phyloP scores from a whole-genome alignment of 2,888 invertebrate species.

The Scaptomyza polygonia region DNA sequence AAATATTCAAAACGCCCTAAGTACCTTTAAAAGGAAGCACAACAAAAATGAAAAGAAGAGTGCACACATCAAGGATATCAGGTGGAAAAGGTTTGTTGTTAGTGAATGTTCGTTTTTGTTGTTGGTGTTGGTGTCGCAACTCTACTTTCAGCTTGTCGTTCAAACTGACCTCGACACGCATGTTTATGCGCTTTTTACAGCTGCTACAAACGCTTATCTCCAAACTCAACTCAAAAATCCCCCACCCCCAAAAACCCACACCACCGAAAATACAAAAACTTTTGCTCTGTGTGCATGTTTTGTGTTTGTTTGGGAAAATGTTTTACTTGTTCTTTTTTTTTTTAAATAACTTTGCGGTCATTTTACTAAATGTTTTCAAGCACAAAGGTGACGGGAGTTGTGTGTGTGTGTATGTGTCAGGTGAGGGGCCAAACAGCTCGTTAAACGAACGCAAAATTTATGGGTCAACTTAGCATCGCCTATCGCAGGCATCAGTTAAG shows the following conservation, averaged over 20 bases:
- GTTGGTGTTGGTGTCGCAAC: slow-evolving; percentile 10
- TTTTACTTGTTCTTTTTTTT: slow-evolving; percentile 55
- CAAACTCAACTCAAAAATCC: slow-evolving; percentile 1
- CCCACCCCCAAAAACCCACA: no score
- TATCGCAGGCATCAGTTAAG: slow-evolving; percentile 31
- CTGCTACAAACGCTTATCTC: slow-evolving; percentile 70
- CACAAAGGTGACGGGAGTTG: neutral
- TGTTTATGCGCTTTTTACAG: slow-evolving; percentile 76
- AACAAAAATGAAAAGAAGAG: slow-evolving; percentile 33
- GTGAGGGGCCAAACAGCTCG: slow-evolving; percentile 32
- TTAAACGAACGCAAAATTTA: slow-evolving; percentile 55
- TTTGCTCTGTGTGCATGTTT: slow-evolving; percentile 20
- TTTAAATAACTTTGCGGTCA: slow-evolving; percentile 74
- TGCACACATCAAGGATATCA: slow-evolving; percentile 52
- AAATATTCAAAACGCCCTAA: slow-evolving; percentile 78
- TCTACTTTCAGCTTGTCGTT: slow-evolving; percentile 36
- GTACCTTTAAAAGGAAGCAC: slow-evolving; percentile 70
- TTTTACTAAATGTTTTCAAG: slow-evolving; percentile 67
- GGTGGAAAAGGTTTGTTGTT: neutral
- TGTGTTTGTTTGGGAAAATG: slow-evolving; percentile 55
- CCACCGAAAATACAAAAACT: slow-evolving; percentile 30
- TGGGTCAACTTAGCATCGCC: slow-evolving; percentile 57
- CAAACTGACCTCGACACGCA: slow-evolving; percentile 67
- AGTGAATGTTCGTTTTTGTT: neutral
- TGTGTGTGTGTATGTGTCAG: no score